Conservation (phyloP, 2,888 invertebrate species). For the Andrena bucephala region DNA sequence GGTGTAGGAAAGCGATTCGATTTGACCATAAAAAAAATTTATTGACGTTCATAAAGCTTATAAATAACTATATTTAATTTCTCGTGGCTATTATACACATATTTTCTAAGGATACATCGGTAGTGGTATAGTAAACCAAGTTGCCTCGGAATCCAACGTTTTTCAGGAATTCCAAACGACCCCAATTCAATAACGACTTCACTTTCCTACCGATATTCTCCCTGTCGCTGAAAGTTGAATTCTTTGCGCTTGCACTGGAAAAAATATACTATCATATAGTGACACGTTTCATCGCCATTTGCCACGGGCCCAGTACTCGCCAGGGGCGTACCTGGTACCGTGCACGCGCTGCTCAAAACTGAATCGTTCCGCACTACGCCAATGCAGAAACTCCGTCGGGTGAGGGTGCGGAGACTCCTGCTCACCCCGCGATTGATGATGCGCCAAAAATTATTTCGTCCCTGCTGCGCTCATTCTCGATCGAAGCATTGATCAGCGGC, state of each 20-base stretch:
- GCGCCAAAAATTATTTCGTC: too few relatives aligned
- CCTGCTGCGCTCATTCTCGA: too few relatives aligned
- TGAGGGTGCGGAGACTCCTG: too few relatives aligned
- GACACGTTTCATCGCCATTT: not conserved
- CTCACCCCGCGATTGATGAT: too few relatives aligned
- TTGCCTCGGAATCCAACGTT: constrained; percentile 87
- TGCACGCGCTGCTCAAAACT: too few relatives aligned
- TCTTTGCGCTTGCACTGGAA: constrained; percentile 18
- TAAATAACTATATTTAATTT: not conserved
- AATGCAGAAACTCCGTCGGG: too few relatives aligned
- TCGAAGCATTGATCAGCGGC: too few relatives aligned
- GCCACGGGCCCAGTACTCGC: too few relatives aligned
- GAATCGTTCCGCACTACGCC: too few relatives aligned
- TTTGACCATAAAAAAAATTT: not conserved
- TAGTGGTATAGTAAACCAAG: constrained; percentile 89
- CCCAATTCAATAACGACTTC: constrained; percentile 92
- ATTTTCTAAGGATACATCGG: constrained; percentile 91
- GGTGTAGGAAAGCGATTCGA: too few relatives aligned
- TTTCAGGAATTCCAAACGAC: constrained; percentile 88
- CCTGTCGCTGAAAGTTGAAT: constrained; percentile 79
- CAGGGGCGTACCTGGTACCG: too few relatives aligned
- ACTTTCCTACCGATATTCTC: constrained; percentile 90
- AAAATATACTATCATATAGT: not conserved
- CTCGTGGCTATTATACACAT: constrained; percentile 89
- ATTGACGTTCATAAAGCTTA: not conserved